phyloP scores from a whole-genome alignment of 1,140 invertebrate genomes.

The Orius laevigatus region DNA sequence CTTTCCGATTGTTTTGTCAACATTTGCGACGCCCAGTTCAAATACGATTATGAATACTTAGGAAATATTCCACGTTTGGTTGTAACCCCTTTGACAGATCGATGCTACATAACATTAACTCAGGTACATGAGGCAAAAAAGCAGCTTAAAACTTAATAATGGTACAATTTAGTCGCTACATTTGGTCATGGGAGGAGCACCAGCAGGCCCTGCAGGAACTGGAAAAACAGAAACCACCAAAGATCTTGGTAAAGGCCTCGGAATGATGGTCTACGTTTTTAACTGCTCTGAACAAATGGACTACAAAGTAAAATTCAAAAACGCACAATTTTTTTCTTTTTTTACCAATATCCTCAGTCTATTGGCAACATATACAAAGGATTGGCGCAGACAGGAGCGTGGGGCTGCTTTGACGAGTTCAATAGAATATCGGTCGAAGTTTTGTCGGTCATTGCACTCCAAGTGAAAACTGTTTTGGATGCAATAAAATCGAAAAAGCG shows the following conservation, averaged over 20 bases:
- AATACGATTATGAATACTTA: constrained; percentile 64
- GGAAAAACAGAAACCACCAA: constrained; percentile 91
- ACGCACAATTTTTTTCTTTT: neutral
- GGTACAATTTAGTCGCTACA: constrained; percentile 49
- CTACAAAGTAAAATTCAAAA: constrained; percentile 41
- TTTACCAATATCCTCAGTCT: constrained; percentile 33
- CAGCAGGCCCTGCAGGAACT: constrained; percentile 72
- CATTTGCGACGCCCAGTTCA: constrained; percentile 78
- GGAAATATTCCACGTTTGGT: constrained; percentile 68
- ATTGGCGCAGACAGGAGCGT: constrained; percentile 81
- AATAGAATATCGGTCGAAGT: constrained; percentile 88
- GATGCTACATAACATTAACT: constrained; percentile 82
- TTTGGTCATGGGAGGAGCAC: constrained; percentile 80
- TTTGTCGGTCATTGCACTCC: constrained; percentile 80
- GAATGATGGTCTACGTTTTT: constrained; percentile 90
- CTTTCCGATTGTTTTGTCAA: constrained; percentile 75
- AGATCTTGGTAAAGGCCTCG: constrained; percentile 74
- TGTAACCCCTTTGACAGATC: constrained; percentile 70
- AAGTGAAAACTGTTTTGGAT: constrained; percentile 65
- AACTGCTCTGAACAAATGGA: constrained; percentile 96
- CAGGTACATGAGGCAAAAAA: constrained; percentile 28
- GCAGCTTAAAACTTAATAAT: neutral
- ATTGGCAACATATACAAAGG: constrained; percentile 84
- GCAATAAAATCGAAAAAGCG: constrained; percentile 65
- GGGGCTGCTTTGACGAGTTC: constrained; percentile 93